Percentiles rank a stretch among this genome's conserved stretches.
Conservation (phyloP, 2,797 vertebrate species). For the Harpagifer antarcticus region DNA sequence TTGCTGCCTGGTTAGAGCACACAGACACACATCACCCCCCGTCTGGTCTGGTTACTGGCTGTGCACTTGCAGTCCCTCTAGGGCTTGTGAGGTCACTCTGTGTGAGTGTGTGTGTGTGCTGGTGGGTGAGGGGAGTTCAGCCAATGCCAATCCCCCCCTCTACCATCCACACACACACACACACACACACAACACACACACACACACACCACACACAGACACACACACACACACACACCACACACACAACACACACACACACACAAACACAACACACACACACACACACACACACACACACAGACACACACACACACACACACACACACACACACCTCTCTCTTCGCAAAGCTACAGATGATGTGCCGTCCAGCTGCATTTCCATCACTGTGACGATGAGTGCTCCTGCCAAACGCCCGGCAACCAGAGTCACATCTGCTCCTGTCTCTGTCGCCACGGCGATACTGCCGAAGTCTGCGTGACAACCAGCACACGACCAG, state of each 20-base stretch:
- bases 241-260: too few relatives aligned
- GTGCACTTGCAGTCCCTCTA: conserved; percentile 84
- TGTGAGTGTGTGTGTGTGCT: conserved; percentile 45
- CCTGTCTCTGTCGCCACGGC: conserved; percentile 87
- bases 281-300: background rate
- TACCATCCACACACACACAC: conserved; percentile 32
- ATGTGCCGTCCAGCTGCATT: conserved; percentile 96
- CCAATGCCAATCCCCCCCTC: conserved; percentile 73
- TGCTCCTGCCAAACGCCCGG: conserved; percentile 98
- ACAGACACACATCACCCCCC: conserved; percentile 42
- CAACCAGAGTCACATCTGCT: conserved; percentile 99
- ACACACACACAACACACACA: conserved; percentile 30
- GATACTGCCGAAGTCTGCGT: conserved; percentile 80
- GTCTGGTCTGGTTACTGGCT: conserved; percentile 82
- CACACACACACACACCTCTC: conserved; percentile 49
- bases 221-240: background rate
- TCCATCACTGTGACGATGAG: conserved; percentile 95
- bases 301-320: conserved; percentile 32
- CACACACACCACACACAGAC: too few relatives aligned
- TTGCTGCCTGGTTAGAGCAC: conserved; percentile 74
- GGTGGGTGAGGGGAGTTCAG: conserved; percentile 79
- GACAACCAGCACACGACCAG: conserved; percentile 79
- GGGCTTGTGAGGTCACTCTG: conserved; percentile 72
- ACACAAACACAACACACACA: conserved; percentile 20
- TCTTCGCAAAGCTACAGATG: conserved; percentile 90